Evolutionary conservation across 1,140 invertebrate genomes (phyloP).

Genomic region (Pygmarrhopalites habei): DNA sequence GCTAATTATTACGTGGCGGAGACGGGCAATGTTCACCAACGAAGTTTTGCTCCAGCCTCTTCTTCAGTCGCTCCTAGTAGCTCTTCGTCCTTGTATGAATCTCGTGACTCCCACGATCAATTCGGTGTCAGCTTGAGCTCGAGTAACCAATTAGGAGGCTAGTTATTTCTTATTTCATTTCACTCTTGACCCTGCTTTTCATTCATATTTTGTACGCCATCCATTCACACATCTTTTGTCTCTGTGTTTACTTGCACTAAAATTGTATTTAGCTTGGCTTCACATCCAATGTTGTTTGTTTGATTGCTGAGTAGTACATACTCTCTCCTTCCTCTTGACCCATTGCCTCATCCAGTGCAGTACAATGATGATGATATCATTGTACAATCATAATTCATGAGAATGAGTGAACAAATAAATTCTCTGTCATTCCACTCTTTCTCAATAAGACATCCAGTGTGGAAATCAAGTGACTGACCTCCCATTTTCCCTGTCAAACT

Average conservation of each 20-base stretch:
- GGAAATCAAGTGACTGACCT: no score
- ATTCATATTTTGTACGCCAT: neutral
- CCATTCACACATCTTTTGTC: neutral
- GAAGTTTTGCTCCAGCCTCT: conserved; percentile 13
- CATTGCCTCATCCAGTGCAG: no score
- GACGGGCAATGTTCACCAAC: conserved; percentile 18
- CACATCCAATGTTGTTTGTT: neutral
- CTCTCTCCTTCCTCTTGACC: neutral
- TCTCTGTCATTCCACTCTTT: no score
- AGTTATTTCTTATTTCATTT: conserved; percentile 27
- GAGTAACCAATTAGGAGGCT: conserved; percentile 36
- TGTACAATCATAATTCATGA: no score
- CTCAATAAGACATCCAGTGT: no score
- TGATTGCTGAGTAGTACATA: neutral
- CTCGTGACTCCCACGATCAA: conserved; percentile 6
- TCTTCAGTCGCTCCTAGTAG: conserved; percentile 13
- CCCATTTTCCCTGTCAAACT: no score
- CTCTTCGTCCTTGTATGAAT: conserved; percentile 22
- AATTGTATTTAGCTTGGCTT: no score
- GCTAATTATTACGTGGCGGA: conserved; percentile 11
- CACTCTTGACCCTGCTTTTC: neutral
- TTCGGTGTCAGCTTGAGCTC: conserved; percentile 27
- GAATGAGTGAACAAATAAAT: no score
- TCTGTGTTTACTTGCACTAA: neutral
- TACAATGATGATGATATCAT: no score